Conservation (phyloP, 2,113 vertebrate genomes). For the Condylura cristata region DNA sequence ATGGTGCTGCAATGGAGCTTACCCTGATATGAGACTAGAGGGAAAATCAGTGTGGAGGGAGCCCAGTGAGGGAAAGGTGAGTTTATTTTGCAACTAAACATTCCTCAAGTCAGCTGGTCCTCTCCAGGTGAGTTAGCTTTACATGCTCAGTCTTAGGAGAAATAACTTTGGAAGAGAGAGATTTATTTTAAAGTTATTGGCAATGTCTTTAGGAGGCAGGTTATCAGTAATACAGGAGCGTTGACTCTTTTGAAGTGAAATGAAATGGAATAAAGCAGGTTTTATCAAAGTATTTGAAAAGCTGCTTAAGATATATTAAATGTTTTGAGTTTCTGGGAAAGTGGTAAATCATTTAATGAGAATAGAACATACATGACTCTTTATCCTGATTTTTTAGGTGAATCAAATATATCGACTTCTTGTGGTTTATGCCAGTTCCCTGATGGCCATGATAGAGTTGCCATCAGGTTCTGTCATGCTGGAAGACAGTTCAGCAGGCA, state of each 20-base stretch:
- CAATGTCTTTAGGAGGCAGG: not conserved
- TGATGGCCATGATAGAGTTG: not conserved
- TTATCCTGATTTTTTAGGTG: conserved; percentile 21
- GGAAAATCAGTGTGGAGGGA: not conserved
- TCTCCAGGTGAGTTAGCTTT: not conserved
- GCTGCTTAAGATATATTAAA: not conserved
- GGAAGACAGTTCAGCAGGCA: not conserved
- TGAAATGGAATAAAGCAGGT: not conserved
- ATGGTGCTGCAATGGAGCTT: not conserved
- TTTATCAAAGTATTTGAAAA: not conserved
- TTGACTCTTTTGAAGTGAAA: not conserved
- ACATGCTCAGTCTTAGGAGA: not conserved
- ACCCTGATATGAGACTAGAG: not conserved
- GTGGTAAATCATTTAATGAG: not conserved
- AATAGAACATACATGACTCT: not conserved
- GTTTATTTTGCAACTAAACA: not conserved
- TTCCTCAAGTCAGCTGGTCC: not conserved
- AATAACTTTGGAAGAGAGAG: not conserved
- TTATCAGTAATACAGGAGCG: not conserved
- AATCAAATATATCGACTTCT: not conserved
- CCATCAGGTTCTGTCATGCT: not conserved
- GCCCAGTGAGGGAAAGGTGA: not conserved
- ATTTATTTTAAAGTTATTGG: not conserved
- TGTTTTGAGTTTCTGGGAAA: conserved; percentile 45
- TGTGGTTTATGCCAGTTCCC: not conserved